Conservation (phyloP, 2,888 invertebrate genomes). For the Amphipyra berbera region DNA sequence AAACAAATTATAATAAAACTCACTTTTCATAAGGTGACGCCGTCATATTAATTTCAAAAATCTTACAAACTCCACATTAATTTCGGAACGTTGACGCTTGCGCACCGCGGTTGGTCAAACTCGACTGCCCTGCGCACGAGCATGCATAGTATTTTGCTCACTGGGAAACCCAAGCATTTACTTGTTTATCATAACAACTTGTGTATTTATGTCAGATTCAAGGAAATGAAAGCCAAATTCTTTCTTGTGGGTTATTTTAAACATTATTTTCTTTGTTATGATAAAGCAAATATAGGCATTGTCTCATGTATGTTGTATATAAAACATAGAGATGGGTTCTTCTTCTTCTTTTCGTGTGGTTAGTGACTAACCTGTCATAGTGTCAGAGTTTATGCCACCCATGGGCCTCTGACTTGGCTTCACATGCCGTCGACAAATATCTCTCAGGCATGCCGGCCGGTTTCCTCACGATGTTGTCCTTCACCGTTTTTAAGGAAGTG, state of each 20-base stretch:
- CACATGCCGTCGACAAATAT: too few relatives aligned
- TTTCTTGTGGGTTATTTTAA: constrained; percentile 8
- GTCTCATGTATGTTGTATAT: too few relatives aligned
- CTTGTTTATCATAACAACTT: constrained; percentile 15
- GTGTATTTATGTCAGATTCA: constrained; percentile 8
- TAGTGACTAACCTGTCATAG: too few relatives aligned
- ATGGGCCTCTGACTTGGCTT: too few relatives aligned
- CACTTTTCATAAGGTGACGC: constrained; percentile 47
- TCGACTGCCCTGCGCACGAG: constrained; percentile 10
- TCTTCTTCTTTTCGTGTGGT: too few relatives aligned
- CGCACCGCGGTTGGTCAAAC: background rate
- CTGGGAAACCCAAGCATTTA: constrained; percentile 30
- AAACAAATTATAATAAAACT: constrained; percentile 22
- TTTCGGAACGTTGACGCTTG: background rate
- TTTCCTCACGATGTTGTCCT: too few relatives aligned
- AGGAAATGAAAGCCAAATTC: constrained; percentile 12
- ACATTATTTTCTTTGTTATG: background rate
- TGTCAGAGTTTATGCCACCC: too few relatives aligned
- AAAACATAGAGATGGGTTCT: too few relatives aligned
- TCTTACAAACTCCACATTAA: background rate
- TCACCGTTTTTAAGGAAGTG: too few relatives aligned
- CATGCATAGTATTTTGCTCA: background rate
- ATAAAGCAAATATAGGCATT: background rate
- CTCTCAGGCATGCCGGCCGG: too few relatives aligned
- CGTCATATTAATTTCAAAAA: constrained; percentile 15